phyloP scores from a whole-genome alignment of 2,888 invertebrate species.

The Macrosiphum euphorbiae region DNA sequence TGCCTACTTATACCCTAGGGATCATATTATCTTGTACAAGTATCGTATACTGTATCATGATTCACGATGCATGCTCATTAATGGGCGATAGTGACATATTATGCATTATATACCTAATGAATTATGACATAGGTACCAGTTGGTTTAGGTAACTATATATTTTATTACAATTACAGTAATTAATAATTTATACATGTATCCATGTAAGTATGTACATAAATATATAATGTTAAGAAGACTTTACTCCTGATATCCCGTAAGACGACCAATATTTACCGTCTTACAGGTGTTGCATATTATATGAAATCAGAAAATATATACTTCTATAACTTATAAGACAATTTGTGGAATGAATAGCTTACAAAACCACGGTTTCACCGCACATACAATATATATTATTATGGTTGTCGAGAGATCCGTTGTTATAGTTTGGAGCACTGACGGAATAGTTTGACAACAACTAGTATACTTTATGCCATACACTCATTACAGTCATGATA shows the following conservation, averaged over 20 bases:
- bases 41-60: neutral
- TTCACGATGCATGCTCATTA: neutral
- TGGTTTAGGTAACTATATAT: no score
- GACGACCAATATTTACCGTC: no score
- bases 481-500: neutral
- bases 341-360: neutral
- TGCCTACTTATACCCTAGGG: neutral
- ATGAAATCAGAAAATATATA: neutral
- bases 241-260: no score
- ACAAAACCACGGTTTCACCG: neutral
- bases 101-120: neutral
- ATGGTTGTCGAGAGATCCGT: neutral
- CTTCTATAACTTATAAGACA: neutral
- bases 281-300: neutral
- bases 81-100: neutral
- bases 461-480: neutral
- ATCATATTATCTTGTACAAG: neutral
- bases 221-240: no score
- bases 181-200: no score
- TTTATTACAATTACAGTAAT: no score
- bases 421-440: neutral
- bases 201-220: no score
- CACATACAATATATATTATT: neutral
- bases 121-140: neutral
- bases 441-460: constrained; percentile 12